Evolutionary conservation across 2,113 vertebrate species (phyloP), one percentile per base, ranked within the genome.

Genomic region (Romanogobio albipinnatus): DNA sequence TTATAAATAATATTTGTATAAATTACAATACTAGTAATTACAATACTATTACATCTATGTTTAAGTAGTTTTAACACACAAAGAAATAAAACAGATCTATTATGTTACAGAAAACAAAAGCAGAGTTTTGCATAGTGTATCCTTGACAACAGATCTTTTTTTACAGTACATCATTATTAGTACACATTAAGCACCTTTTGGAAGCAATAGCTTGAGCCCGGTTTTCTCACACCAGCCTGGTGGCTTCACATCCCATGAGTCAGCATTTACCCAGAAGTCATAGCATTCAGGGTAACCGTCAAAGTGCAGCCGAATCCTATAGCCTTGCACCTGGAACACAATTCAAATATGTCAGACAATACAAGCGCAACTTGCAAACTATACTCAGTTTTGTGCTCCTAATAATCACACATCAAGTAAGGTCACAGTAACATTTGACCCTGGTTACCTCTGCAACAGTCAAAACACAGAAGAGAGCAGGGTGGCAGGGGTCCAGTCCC

Each of bases 401-500:
- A 11, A 43, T 22, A 70, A n/a, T 43, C 3, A 22, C 33, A 11
- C 10, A 43, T 39, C 8, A 68, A 70, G 9, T 22, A 22, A 70
- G 19, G 10, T 39, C 66, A 39, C 39, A 78, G 49, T 26, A 17
- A 78, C 19, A n/a, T 51, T 22, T 14, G 39, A 70, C 43, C 51
- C n/a, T 77, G n/a, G 9, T 85, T 89, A 99, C 98, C 96, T 99
- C 98, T 0, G 96, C 96, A 53, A 97, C 97, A 0, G 95, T 96
- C 59, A 99, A 96, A 66, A 99, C 97, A 58, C 98, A 99, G 90
- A 99, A 98, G 53, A 98, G 94, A 0, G 98, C 97, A 14, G 98
- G 97, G 83, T 99, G 98, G 70, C 96, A 96, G 0, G 98, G 98
- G 89, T 99, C 98, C 85, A 99, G 94, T 0, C 98, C 98, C 91